These are phyloP conservation scores for Clupea harengus DNA, from an alignment of 2,113 vertebrate species.

Conservation along the genomic window DNA sequence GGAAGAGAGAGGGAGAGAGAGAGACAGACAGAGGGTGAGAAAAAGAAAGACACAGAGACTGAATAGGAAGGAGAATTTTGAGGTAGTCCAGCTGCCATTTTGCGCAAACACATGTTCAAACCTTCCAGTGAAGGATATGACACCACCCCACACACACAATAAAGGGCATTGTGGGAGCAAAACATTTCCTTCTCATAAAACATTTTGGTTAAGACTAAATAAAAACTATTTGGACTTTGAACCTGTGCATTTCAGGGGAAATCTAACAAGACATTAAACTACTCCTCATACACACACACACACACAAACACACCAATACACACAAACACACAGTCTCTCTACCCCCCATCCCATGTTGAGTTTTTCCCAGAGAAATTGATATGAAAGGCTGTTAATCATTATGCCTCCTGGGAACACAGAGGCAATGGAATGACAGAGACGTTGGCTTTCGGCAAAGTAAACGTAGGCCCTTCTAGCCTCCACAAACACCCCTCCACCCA, in stretches of 20 bases:
- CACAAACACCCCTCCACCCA: not conserved
- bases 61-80: constrained; percentile 52
- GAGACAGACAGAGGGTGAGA: not conserved
- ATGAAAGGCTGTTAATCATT: constrained; percentile 39
- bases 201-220: not conserved
- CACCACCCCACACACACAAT: not conserved
- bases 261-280: not conserved
- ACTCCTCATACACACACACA: not conserved
- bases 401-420: constrained; percentile 33
- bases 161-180: not conserved
- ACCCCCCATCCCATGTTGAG: not conserved
- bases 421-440: not conserved
- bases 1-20: too few relatives aligned
- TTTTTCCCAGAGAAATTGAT: constrained; percentile 19
- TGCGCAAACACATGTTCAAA: constrained; percentile 5
- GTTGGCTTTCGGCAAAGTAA: constrained; percentile 11
- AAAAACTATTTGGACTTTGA: not conserved
- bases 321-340: constrained; percentile 16
- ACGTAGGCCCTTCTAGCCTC: constrained; percentile 21
- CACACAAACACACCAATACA: too few relatives aligned
- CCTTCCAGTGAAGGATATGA: not conserved
- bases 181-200: not conserved
- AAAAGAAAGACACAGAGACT: not conserved
- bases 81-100: constrained; percentile 56
- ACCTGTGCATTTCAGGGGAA: not conserved